A percentile compares a stretch with the other conserved stretches of the same genome.
These are phyloP conservation scores for Probaryconus sp. DNA, from an alignment of 1,140 invertebrate species.

Conservation along the genomic window DNA sequence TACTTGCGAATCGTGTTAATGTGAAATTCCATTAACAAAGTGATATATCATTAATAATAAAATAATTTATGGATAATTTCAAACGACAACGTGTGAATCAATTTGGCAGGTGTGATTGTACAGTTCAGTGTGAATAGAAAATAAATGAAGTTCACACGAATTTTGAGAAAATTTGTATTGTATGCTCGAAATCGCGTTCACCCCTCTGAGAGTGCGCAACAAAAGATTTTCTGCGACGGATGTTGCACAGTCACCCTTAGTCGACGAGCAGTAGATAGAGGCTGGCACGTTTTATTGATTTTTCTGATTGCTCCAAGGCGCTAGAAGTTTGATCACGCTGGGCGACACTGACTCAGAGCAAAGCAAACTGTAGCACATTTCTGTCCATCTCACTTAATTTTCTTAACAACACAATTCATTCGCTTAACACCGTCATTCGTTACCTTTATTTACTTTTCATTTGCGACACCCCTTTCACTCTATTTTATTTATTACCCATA, in stretches of 20 bases:
- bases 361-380: constrained; percentile 46
- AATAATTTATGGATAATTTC: too few relatives aligned
- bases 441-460: background rate
- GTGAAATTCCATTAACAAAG: too few relatives aligned
- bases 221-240: constrained; percentile 56
- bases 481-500: too few relatives aligned
- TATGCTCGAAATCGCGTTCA: constrained; percentile 31
- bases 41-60: too few relatives aligned
- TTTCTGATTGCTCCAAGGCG: constrained; percentile 52
- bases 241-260: constrained; percentile 57
- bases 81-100: too few relatives aligned
- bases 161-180: constrained; percentile 28
- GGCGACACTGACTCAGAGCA: constrained; percentile 44
- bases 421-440: background rate
- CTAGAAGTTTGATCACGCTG: constrained; percentile 23
- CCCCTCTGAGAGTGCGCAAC: constrained; percentile 28
- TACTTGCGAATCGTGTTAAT: too few relatives aligned
- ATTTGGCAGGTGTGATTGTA: too few relatives aligned
- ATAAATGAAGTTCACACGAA: constrained; percentile 34
- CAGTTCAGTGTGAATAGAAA: too few relatives aligned
- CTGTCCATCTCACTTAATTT: constrained; percentile 33
- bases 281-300: constrained; percentile 60
- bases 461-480: too few relatives aligned
- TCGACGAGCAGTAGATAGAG: constrained; percentile 38
- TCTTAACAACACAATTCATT: constrained; percentile 21